Percentiles rank a stretch among this genome's conserved stretches.
These are phyloP conservation scores for Hemibates koningsi DNA, from an alignment of 2,113 vertebrate genomes.

Conservation along the genomic window DNA sequence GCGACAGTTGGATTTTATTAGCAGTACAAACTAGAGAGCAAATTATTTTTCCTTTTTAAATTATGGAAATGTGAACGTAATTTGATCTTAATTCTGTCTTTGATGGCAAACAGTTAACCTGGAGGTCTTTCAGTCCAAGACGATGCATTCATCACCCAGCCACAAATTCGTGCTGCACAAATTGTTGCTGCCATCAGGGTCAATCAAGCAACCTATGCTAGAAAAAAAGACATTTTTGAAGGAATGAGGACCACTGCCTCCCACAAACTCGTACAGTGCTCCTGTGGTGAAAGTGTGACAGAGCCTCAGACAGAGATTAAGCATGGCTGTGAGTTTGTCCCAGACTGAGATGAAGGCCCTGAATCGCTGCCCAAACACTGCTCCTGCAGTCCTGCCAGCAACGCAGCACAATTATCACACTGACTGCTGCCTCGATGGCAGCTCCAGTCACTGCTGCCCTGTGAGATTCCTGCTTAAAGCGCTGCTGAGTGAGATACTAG, in stretches of 20 bases:
- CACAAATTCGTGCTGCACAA: slow-evolving; percentile 61
- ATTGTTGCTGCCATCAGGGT: slow-evolving; percentile 81
- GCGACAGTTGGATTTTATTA: neutral
- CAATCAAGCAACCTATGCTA: slow-evolving; percentile 78
- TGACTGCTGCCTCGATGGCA: neutral
- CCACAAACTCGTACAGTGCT: neutral
- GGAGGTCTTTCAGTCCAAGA: slow-evolving; percentile 83
- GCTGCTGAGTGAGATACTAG: neutral
- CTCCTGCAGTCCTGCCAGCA: slow-evolving; percentile 76
- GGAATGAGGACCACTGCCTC: neutral
- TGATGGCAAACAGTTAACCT: slow-evolving; percentile 74
- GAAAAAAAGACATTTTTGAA: neutral
- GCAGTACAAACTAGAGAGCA: neutral
- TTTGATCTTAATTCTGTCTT: slow-evolving; percentile 80
- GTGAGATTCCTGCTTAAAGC: slow-evolving; percentile 4
- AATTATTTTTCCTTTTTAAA: neutral
- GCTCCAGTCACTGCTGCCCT: neutral
- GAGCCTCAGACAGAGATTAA: slow-evolving; percentile 43
- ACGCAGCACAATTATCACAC: slow-evolving; percentile 27
- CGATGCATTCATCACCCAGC: slow-evolving; percentile 79
- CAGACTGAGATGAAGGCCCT: slow-evolving; percentile 84
- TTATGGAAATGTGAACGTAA: neutral
- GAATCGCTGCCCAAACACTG: slow-evolving; percentile 87
- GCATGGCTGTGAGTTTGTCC: slow-evolving; percentile 89
- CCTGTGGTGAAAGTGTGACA: neutral